phyloP scores from a whole-genome alignment of 2,113 vertebrate genomes.

The Echinops telfairi region DNA sequence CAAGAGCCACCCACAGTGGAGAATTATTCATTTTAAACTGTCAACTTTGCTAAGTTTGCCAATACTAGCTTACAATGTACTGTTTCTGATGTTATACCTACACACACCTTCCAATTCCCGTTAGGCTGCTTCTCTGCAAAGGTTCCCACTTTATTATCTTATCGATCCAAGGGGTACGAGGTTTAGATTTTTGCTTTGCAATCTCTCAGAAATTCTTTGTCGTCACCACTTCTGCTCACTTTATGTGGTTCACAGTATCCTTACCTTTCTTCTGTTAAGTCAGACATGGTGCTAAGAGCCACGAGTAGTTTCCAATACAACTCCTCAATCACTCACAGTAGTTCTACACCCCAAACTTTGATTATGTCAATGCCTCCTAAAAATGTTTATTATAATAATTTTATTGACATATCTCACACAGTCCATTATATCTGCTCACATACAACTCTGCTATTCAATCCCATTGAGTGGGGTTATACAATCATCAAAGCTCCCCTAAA shows the following conservation, averaged over 20 bases:
- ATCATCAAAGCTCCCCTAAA: not conserved
- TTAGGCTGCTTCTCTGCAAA: not conserved
- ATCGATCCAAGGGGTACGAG: not conserved
- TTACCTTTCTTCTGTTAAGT: not conserved
- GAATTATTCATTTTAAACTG: not conserved
- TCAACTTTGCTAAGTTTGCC: not conserved
- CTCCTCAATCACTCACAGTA: not conserved
- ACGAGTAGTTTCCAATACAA: not conserved
- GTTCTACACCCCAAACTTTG: not conserved
- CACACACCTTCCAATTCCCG: rapidly evolving
- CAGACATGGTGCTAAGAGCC: not conserved
- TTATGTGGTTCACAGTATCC: not conserved
- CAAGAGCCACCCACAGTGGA: not conserved
- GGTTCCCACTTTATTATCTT: not conserved
- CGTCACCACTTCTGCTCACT: not conserved
- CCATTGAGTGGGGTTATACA: too few species aligned
- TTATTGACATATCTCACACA: too few species aligned
- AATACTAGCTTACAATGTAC: not conserved
- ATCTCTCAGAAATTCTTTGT: not conserved
- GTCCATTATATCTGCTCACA: too few species aligned
- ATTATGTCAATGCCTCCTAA: too few species aligned
- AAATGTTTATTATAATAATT: too few species aligned
- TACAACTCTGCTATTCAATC: too few species aligned
- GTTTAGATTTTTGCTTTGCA: not conserved
- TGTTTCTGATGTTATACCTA: not conserved